Percentiles rank a stretch among this genome's conserved stretches.
These are phyloP conservation scores for Chironomus striatipennis DNA, from an alignment of 1,140 invertebrate species.

Conservation along the genomic window DNA sequence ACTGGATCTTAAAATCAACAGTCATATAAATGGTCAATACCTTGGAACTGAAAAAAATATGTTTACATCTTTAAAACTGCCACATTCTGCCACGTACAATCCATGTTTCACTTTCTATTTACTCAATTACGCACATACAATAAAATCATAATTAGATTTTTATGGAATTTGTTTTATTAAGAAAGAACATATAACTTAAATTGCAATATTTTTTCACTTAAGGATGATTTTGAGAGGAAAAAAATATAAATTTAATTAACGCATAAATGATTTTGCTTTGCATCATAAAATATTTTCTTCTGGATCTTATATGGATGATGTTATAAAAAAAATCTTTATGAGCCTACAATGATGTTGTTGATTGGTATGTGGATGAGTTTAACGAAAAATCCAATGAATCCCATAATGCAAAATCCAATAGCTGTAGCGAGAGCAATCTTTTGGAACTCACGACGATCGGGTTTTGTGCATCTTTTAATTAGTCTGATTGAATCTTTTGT, in stretches of 20 bases:
- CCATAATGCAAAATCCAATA: constrained; percentile 99
- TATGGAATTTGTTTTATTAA: not conserved
- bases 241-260: not conserved
- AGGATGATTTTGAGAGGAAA: not conserved
- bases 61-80: no score
- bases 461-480: constrained; percentile 98
- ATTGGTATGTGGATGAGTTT: constrained; percentile 99
- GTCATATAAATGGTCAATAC: no score
- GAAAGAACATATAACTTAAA: constrained; percentile 9
- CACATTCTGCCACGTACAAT: not conserved
- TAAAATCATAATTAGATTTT: not conserved
- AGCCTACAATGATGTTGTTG: constrained; percentile 97
- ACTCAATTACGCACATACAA: not conserved
- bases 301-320: constrained; percentile 35
- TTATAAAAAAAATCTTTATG: constrained; percentile 39
- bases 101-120: not conserved
- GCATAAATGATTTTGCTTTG: not conserved
- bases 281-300: not conserved
- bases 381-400: constrained; percentile 99
- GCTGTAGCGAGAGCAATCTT: constrained; percentile 99
- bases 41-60: no score
- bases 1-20: no score
- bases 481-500: constrained; percentile 95
- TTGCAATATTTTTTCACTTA: not conserved
- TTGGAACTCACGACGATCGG: constrained; percentile 98